Evolutionary conservation across 2,888 invertebrate genomes (phyloP).

Genomic region (Tipula lateralis): DNA sequence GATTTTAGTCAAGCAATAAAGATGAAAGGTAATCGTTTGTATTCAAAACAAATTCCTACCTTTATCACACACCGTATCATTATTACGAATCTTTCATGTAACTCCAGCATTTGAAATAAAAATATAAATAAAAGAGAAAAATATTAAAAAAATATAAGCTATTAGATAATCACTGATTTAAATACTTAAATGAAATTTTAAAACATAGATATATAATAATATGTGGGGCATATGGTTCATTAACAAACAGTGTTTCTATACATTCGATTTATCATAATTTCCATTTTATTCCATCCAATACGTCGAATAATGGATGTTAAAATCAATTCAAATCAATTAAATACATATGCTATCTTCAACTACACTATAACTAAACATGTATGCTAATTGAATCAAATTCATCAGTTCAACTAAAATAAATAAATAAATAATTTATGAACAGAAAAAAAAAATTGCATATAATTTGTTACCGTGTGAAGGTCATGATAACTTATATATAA

Average conservation of each 20-base stretch:
- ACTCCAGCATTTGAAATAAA: neutral
- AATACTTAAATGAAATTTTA: neutral
- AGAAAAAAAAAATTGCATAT: neutral
- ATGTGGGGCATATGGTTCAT: neutral
- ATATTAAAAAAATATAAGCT: neutral
- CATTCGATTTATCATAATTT: neutral
- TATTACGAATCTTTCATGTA: neutral
- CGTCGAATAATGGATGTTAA: neutral
- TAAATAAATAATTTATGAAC: neutral
- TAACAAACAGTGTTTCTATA: neutral
- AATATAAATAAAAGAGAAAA: neutral
- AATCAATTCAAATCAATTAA: neutral
- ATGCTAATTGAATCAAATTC: constrained; percentile 6
- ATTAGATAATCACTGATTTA: neutral
- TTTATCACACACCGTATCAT: neutral
- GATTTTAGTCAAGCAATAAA: neutral
- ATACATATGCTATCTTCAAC: neutral
- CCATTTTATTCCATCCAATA: neutral
- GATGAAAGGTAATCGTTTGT: neutral
- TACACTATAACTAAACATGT: neutral
- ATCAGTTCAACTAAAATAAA: constrained; percentile 9
- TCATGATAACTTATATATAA: neutral
- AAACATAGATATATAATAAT: neutral
- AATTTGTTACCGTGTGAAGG: constrained; percentile 14
- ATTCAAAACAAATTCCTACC: neutral